Evolutionary conservation across 2,113 vertebrate genomes (phyloP).

Genomic region (Antigone vipio): DNA sequence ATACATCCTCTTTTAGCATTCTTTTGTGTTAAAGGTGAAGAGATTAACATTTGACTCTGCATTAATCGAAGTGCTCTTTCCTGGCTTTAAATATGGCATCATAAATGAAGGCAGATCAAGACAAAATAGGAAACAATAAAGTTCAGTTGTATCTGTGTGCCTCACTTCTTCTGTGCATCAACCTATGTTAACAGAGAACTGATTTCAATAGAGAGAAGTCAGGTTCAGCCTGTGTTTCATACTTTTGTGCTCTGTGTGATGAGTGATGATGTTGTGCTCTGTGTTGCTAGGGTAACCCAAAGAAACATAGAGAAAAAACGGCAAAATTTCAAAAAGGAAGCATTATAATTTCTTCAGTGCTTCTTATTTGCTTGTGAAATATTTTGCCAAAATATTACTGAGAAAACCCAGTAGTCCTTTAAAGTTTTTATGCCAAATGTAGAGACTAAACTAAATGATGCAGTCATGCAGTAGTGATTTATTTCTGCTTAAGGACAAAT

Average conservation of each 20-base stretch:
- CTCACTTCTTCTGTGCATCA: neutral
- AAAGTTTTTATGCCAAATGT: neutral
- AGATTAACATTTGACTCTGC: neutral
- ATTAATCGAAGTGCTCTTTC: neutral
- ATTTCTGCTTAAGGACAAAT: neutral
- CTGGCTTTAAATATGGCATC: neutral
- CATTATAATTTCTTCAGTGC: neutral
- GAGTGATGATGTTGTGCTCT: neutral
- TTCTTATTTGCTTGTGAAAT: neutral
- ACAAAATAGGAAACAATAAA: neutral
- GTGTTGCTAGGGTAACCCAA: constrained; percentile 20
- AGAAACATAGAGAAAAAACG: neutral
- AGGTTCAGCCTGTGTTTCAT: neutral
- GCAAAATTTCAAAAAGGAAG: constrained; percentile 31
- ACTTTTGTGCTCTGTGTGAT: neutral
- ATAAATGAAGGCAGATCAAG: neutral
- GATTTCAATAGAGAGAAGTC: neutral
- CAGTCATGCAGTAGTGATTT: neutral
- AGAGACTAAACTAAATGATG: neutral
- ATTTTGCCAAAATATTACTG: constrained; percentile 25
- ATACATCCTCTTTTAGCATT: neutral
- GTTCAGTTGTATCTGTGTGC: neutral
- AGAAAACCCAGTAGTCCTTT: constrained; percentile 11
- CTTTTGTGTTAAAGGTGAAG: neutral
- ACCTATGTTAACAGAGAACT: neutral